Conservation (phyloP, 2,888 invertebrate species). For the Frankliniella fusca region DNA sequence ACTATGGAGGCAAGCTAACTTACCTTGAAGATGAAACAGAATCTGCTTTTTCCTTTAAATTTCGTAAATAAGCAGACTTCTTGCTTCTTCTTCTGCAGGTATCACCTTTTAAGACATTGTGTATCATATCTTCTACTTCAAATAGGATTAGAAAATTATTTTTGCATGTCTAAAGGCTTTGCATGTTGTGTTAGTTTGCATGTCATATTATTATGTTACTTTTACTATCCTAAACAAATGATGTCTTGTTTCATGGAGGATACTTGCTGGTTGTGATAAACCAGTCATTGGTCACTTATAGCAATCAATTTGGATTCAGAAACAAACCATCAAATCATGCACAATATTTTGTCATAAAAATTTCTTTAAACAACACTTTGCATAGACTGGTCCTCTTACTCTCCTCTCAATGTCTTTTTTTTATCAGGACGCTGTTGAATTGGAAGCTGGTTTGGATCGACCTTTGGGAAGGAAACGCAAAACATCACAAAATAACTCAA, state of each 20-base stretch:
- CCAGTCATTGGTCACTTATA: too few relatives aligned
- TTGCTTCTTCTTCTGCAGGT: neutral
- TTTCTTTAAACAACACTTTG: neutral
- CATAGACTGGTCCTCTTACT: neutral
- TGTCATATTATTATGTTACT: neutral
- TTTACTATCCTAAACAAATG: neutral
- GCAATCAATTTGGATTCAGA: too few relatives aligned
- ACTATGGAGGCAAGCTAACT: too few relatives aligned
- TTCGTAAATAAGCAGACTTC: neutral
- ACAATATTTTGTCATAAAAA: neutral
- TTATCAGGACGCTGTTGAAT: slow-evolving; percentile 61
- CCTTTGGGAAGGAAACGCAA: slow-evolving; percentile 69
- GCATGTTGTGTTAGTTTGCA: neutral
- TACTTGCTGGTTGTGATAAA: too few relatives aligned
- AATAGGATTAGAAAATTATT: too few relatives aligned
- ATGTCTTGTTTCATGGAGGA: too few relatives aligned
- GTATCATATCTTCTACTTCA: too few relatives aligned
- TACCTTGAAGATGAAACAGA: too few relatives aligned
- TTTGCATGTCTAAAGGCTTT: too few relatives aligned
- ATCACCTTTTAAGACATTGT: too few relatives aligned
- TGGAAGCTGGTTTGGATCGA: slow-evolving; percentile 62
- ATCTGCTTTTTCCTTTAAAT: too few relatives aligned
- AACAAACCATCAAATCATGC: too few relatives aligned
- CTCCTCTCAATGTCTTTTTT: neutral
- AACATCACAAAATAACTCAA: slow-evolving; percentile 85